Percentiles rank a stretch among this genome's conserved stretches.
Evolutionary conservation across 2,113 vertebrate genomes (phyloP).

Genomic region (Cephalopterus ornatus): DNA sequence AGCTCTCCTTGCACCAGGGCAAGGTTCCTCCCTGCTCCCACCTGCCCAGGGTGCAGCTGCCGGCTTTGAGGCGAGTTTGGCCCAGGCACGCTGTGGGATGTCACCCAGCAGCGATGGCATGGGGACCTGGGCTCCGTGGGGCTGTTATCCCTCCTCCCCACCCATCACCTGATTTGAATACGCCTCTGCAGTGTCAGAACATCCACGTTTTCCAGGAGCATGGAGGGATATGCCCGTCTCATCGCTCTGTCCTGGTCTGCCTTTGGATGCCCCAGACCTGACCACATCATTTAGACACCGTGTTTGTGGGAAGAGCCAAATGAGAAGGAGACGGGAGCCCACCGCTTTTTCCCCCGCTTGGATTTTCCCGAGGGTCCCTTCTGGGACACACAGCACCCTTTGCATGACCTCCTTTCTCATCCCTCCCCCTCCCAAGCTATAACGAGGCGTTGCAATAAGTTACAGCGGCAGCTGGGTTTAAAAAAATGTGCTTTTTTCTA

Average conservation of each 20-base stretch:
- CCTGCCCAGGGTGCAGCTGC: not conserved
- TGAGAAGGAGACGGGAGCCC: not conserved
- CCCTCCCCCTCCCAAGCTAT: not conserved
- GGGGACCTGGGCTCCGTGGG: not conserved
- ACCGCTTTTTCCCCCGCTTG: accelerated
- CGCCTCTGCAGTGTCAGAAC: not conserved
- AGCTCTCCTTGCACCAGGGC: not conserved
- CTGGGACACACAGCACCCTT: not conserved
- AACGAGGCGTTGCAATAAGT: not conserved
- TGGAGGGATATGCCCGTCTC: accelerated
- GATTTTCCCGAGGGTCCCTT: not conserved
- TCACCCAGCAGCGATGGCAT: not conserved
- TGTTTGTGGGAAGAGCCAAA: not conserved
- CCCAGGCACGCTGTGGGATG: not conserved
- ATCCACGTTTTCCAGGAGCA: accelerated
- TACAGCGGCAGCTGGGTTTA: constrained; percentile 28
- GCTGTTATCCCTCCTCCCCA: not conserved
- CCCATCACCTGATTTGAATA: accelerated
- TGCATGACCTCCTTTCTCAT: not conserved
- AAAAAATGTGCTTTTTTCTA: constrained; percentile 4
- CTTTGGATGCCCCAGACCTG: accelerated
- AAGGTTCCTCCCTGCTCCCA: not conserved
- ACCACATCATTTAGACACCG: accelerated
- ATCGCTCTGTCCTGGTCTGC: accelerated
- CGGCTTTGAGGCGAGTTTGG: not conserved